Evolutionary conservation across 2,797 vertebrate species (phyloP), one percentile per base, ranked within the genome.

Genomic region (Hoplostethus mediterraneus): DNA sequence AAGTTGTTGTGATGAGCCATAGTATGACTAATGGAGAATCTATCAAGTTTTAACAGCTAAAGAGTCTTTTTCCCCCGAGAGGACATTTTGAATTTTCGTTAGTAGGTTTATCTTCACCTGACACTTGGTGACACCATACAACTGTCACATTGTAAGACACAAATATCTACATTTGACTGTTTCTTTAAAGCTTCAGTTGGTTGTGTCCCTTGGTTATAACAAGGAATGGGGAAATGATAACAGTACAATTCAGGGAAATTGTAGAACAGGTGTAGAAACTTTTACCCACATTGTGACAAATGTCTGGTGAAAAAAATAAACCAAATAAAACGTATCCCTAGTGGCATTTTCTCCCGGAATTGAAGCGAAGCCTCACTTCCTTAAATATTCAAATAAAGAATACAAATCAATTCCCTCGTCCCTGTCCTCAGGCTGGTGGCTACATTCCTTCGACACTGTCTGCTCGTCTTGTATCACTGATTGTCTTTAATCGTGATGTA

Each of bases 401-500:
- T 28, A 30, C 6, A 64, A 38, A 64, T 47, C 25, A 12, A 1
- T 17, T 70, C 13, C 33, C 33, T 59, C 13, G 2, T 42, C 47
- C 5, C 44, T 48, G 58, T n/a, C 17, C 17, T 4, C 16, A 47
- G 67, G 63, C 10, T 11, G 13, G 47, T 48, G 13, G 40, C 9
- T 12, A 42, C 40, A 42, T 55, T 55, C 69, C 57, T 59, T n/a
- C 5, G 33, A 56, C 69, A 40, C 40, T 67, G 61, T 57, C 60
- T 38, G 14, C 60, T 48, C 36, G 12, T 12, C 28, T 14, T 25
- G 11, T 8, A 60, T 67, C 40, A 42, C 40, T 42, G 8, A 10
- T 42, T 42, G 10, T 52, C 47, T 17, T n/a, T 55, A 56, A 79
- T 62, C 60, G 61, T 75, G 42, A 67, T 64, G 54, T 71, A 64